Base-by-base conservation (phyloP, 2,113 vertebrate species). In the Melanostigma gelatinosum region DNA sequence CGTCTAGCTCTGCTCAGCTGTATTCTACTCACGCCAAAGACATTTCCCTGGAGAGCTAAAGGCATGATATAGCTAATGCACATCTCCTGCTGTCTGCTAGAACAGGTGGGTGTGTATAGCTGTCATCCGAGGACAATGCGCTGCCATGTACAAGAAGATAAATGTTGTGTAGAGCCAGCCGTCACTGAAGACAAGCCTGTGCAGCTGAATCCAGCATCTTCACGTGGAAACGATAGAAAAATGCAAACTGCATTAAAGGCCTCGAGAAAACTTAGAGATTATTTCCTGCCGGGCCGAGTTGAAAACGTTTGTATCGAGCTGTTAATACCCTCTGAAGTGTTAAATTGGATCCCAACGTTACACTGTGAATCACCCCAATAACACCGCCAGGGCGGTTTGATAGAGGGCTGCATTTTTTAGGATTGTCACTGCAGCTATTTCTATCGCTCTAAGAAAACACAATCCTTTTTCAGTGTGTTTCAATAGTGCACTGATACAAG, bases 251-350 rank as follows among this genome's bases (percentile, higher is more conserved):
- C 57, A 58, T 54, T 32, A 64, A 18, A 48, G 60, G 32, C 55
- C n/a, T 61, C 6, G 13, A 46, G 15, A 29, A 72, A 83, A 79
- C 34, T 36, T 24, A 4, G 42, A 46, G 22, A 72, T 64, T 72
- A 85, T 83, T 79, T 87, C 57, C 36, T 36, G 22, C 9, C 16
- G 44, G 20, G 32, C 50, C 0, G 13, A 29, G 71, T 9, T 66
- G 58, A 65, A 83, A 75, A 74, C 60, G 60, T 69, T 60, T 66
- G 15, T 50, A 57, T 62, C 29, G 72, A 82, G 79, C 60, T 83
- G 64, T 84, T 77, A 80, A 73, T 80, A 70, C 63, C 72, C 63
- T 83, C n/a, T 81, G 55, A 70, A 75, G 77, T 81, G 57, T 77
- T 74, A 77, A 77, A 84, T 81, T 78, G 82, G 64, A 78, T 84